phyloP scores from a whole-genome alignment of 2,797 vertebrate genomes.

The Oreortyx pictus region DNA sequence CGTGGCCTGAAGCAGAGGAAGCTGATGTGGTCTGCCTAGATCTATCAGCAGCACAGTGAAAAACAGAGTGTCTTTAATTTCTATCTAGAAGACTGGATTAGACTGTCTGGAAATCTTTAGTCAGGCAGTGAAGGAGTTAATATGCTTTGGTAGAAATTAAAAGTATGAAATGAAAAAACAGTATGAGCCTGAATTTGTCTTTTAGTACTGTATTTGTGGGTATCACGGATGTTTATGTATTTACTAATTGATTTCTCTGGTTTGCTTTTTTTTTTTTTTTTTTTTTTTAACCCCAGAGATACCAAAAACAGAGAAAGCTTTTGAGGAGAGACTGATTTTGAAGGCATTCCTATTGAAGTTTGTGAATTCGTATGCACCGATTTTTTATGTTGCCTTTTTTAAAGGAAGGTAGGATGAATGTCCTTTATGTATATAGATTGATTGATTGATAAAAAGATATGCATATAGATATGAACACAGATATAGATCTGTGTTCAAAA shows the following conservation, averaged over 20 bases:
- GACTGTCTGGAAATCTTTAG: neutral
- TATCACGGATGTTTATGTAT: neutral
- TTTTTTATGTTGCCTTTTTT: conserved; percentile 99
- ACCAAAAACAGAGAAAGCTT: conserved; percentile 93
- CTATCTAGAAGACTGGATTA: neutral
- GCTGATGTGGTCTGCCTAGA: neutral
- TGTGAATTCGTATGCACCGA: conserved; percentile 96
- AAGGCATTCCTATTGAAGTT: conserved; percentile 98
- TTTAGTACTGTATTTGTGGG: neutral
- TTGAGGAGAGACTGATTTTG: conserved; percentile 94
- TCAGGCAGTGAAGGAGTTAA: neutral
- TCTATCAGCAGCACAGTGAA: neutral
- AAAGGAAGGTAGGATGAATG: conserved; percentile 90
- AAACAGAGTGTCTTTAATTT: neutral
- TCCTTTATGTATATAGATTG: neutral
- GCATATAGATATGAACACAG: no score
- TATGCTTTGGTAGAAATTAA: neutral
- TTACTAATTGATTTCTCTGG: neutral
- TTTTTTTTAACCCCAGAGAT: conserved; percentile 83
- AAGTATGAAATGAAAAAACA: neutral
- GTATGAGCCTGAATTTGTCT: neutral
- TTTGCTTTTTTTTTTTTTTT: neutral
- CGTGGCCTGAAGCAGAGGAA: neutral
- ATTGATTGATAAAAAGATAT: no score
- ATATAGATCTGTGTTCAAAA: neutral